phyloP scores from a whole-genome alignment of 2,113 vertebrate species.

The Indri indri region DNA sequence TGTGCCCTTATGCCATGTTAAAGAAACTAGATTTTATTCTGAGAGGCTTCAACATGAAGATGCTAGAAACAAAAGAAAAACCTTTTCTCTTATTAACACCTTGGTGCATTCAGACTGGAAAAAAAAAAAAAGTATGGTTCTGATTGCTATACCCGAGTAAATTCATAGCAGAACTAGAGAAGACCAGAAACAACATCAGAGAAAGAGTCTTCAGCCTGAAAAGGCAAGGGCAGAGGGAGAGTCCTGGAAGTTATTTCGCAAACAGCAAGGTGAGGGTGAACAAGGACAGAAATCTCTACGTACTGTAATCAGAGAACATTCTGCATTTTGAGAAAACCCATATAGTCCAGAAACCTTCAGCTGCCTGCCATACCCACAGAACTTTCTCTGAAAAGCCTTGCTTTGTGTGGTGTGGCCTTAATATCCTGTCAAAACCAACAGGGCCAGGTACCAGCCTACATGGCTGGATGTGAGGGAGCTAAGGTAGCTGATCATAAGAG shows the following conservation, averaged over 20 bases:
- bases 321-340: background rate
- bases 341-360: background rate
- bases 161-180: background rate
- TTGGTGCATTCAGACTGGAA: background rate
- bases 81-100: background rate
- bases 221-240: background rate
- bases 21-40: background rate
- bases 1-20: background rate
- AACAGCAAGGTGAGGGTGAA: background rate
- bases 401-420: background rate
- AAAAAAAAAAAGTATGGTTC: background rate
- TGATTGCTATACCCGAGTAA: background rate
- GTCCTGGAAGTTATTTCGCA: background rate
- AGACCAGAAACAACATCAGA: background rate
- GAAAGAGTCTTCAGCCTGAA: background rate
- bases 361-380: background rate
- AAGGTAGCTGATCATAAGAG: background rate
- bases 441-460: background rate
- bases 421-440: background rate
- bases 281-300: background rate
- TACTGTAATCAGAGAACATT: background rate
- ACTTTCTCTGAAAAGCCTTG: constrained; percentile 15
- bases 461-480: background rate
- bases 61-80: background rate
- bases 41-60: background rate